phyloP scores from a whole-genome alignment of 2,113 vertebrate genomes.

The Colaptes auratus region DNA sequence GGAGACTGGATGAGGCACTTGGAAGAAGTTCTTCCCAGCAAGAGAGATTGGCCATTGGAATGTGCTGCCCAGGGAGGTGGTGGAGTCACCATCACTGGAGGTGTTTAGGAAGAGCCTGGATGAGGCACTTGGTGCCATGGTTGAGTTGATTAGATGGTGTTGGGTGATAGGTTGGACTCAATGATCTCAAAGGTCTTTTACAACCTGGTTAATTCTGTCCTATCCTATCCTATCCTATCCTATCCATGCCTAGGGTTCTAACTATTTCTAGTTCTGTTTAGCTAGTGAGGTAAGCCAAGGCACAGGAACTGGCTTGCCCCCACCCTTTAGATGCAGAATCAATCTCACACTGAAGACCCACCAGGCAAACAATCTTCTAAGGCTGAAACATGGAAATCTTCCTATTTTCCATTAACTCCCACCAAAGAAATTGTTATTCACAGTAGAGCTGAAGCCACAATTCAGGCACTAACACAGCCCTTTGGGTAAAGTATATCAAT shows the following conservation, averaged over 20 bases:
- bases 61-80: no score
- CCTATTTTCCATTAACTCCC: neutral
- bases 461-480: neutral
- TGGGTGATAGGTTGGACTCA: no score
- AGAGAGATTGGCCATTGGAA: no score
- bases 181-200: no score
- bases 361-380: neutral
- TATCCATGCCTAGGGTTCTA: rapidly evolving
- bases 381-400: neutral
- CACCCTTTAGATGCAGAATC: neutral
- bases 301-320: neutral
- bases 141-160: no score
- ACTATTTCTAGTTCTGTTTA: neutral
- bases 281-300: neutral
- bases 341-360: neutral
- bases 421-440: neutral
- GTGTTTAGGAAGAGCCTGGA: no score
- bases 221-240: no score
- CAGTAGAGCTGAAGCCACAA: neutral
- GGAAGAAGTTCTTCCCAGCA: no score
- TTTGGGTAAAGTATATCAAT: neutral
- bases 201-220: no score
- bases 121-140: no score
- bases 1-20: no score
- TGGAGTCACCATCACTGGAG: no score